A percentile compares a stretch with the other conserved stretches of the same genome.
Conservation (phyloP, 2,113 vertebrate genomes). For the Plecotus auritus region DNA sequence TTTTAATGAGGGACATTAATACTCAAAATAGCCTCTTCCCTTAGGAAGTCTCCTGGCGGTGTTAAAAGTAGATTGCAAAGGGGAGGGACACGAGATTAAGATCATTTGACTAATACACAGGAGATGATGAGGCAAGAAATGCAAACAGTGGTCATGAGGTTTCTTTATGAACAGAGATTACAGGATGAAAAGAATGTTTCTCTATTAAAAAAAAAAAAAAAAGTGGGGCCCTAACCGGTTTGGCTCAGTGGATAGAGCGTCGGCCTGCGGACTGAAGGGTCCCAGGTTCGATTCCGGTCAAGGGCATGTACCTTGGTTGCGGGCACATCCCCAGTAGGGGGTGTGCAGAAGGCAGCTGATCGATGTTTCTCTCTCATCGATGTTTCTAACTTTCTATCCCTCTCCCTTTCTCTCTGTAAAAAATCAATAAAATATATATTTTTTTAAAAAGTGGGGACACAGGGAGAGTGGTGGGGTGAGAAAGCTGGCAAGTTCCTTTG, state of each 20-base stretch:
- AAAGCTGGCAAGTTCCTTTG: neutral
- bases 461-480: neutral
- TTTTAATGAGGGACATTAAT: neutral
- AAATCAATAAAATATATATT: too few relatives aligned
- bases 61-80: neutral
- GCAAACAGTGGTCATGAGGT: neutral
- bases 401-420: too few relatives aligned
- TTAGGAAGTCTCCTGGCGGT: neutral
- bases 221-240: too few relatives aligned
- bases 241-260: too few relatives aligned
- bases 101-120: neutral
- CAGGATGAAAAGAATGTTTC: neutral
- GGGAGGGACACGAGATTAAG: neutral
- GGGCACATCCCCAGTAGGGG: too few relatives aligned
- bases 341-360: too few relatives aligned
- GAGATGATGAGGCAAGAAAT: neutral
- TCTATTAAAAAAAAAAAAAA: neutral
- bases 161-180: neutral
- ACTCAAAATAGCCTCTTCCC: neutral
- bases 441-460: neutral
- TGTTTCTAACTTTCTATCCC: too few relatives aligned
- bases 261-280: too few relatives aligned
- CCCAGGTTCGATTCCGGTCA: too few relatives aligned
- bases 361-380: too few relatives aligned
- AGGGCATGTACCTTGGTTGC: too few relatives aligned